Evolutionary conservation across 1,140 invertebrate species (phyloP).

Genomic region (Drosophila willistoni): DNA sequence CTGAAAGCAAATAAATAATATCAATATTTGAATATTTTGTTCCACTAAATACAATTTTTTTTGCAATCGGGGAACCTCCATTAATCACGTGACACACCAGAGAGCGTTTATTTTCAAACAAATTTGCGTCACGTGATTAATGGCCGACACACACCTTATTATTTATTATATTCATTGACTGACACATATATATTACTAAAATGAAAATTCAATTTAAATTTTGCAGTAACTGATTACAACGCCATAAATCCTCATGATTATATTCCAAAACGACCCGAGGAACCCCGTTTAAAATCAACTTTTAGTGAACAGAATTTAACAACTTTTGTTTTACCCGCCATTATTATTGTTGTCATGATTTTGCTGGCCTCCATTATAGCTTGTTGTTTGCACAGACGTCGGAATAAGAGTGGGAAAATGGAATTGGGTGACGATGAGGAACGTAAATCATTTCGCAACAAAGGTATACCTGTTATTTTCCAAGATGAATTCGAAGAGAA

Average conservation of each 20-base stretch:
- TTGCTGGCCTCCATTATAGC: slow-evolving; percentile 93
- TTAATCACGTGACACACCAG: too few relatives aligned
- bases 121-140: too few relatives aligned
- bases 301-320: slow-evolving; percentile 90
- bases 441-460: slow-evolving; percentile 92
- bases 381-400: slow-evolving; percentile 93
- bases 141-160: too few relatives aligned
- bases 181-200: not conserved
- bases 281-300: slow-evolving; percentile 83
- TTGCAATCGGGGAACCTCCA: too few relatives aligned
- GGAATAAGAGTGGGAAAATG: slow-evolving; percentile 92
- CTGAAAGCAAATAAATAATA: too few relatives aligned
- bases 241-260: slow-evolving; percentile 63
- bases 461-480: slow-evolving; percentile 96
- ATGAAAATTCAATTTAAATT: too few relatives aligned
- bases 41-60: too few relatives aligned
- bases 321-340: slow-evolving; percentile 94
- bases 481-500: slow-evolving; percentile 96
- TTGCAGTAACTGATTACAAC: slow-evolving; percentile 59
- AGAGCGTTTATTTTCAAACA: too few relatives aligned
- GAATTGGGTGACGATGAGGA: slow-evolving; percentile 91
- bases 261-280: slow-evolving; percentile 81
- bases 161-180: too few relatives aligned
- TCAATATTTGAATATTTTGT: too few relatives aligned
- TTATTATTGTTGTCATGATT: slow-evolving; percentile 95